These are phyloP conservation scores for Mantis religiosa DNA, from an alignment of 2,888 invertebrate genomes.

Conservation along the genomic window DNA sequence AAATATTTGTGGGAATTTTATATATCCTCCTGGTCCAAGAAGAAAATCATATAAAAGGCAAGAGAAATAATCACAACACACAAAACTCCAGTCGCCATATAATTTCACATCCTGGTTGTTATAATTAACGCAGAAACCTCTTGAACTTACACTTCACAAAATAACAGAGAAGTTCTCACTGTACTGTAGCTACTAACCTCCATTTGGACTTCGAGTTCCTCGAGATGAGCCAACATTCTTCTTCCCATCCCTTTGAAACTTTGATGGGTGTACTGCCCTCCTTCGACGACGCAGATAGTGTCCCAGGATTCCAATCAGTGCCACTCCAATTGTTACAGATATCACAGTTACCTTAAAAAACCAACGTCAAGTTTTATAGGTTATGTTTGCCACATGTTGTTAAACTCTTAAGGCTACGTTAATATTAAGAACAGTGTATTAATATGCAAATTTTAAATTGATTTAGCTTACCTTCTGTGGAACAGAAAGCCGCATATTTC, in stretches of 20 bases:
- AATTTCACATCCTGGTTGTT: too few species aligned
- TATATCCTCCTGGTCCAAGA: too few species aligned
- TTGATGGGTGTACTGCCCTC: constrained; percentile 48
- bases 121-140: too few species aligned
- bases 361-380: not conserved
- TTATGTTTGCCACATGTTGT: not conserved
- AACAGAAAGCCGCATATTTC: constrained; percentile 56
- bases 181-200: constrained; percentile 36
- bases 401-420: not conserved
- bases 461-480: constrained; percentile 62
- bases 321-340: constrained; percentile 72
- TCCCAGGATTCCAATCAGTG: constrained; percentile 77
- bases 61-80: too few species aligned
- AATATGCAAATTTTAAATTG: not conserved
- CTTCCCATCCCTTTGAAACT: constrained; percentile 7
- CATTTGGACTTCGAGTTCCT: constrained; percentile 66
- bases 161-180: not conserved
- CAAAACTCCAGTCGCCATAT: too few species aligned
- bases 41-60: too few species aligned
- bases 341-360: constrained; percentile 62
- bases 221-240: constrained; percentile 57
- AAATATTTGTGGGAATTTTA: too few species aligned
- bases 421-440: not conserved
- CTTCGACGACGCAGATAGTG: constrained; percentile 71
- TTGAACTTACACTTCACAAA: not conserved